Evolutionary conservation across 2,113 vertebrate species (phyloP), one percentile per base, ranked within the genome.

Genomic region (Microtus richardsoni): DNA sequence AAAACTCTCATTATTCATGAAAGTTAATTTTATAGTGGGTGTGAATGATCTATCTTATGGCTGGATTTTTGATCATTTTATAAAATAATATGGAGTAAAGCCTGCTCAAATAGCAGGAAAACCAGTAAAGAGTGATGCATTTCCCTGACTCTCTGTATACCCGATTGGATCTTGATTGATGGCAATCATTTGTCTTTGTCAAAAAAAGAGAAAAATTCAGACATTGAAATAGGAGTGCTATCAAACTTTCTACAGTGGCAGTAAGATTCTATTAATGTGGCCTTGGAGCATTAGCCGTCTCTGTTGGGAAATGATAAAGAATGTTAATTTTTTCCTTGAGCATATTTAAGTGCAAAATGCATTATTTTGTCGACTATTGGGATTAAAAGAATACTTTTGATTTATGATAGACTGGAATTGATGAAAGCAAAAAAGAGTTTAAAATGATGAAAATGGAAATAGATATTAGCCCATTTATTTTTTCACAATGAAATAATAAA

Each of bases 151-250:
- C 98, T 98, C 95, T 98, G 98, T 99, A 98, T 98, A 98, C 98
- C 95, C 97, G 98, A 99, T 99, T 99, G 98, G 98, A 99, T 99
- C 98, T 99, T 99, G 99, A 99, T 99, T 99, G 99, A 99, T 99
- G 99, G 98, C 98, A 99, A 98, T 99, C 98, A 98, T 99, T 99
- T 99, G 98, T 99, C 99, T 98, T 98, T 98, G 99, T 99, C 99
- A 99, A 98, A 98, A 98, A 98, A 98, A 62, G 98, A 98, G 98
- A 99, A 98, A 98, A 99, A 99, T 99, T 96, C 98, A 98, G 98
- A 98, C 99, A 98, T 99, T 98, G 99, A 99, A 99, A 99, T 98
- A 98, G 98, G 98, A 99, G 98, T 98, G 98, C 99, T 99, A 99
- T 99, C 99, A 99, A 99, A 99, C 98, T 99, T 99, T 99, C 98